Evolutionary conservation across 2,113 vertebrate species (phyloP), one percentile per base, ranked within the genome.

Genomic region (Phocoena sinus): DNA sequence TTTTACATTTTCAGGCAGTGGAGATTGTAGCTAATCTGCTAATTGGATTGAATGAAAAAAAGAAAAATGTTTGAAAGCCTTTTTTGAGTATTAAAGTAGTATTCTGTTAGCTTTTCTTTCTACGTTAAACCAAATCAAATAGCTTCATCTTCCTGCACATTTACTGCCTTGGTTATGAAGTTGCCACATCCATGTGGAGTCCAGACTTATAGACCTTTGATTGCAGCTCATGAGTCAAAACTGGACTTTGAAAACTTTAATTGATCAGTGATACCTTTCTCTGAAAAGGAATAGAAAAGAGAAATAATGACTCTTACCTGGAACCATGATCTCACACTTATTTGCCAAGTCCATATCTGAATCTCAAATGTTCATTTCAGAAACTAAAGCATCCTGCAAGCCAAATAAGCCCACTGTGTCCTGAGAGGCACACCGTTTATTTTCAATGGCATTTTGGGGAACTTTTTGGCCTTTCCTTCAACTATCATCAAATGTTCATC

Each of bases 21-120:
- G 83, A 82, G 56, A 89, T 96, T 97, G 77, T 97, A 93, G 85
- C n/a, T 97, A 96, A 96, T 97, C 58, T 97, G 91, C 36, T 98
- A 98, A 98, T 93, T 97, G 96, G 53, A 77, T n/a, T 94, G 76
- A 5, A 83, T 58, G 7, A 33, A 0, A 25, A 88, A 62, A 92
- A 50, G n/a, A 94, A 83, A 92, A 95, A 53, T 25, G 25, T 76
- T 56, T 73, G 70, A 91, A 95, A 83, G 58, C 10, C 26, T 91
- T 88, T 83, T 92, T 89, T 3, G 70, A 26, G 68, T 68, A 12
- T 58, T 86, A 81, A 36, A 93, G 23, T 73, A 0, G 0, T 17
- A 60, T 68, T 95, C 62, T 50, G 31, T 33, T 84, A 3, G 58
- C 33, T 89, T 94, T 95, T 91, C 28, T 53, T 88, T 79, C 15